Conservation (phyloP, 2,888 invertebrate genomes). For the Leucoma salicis region DNA sequence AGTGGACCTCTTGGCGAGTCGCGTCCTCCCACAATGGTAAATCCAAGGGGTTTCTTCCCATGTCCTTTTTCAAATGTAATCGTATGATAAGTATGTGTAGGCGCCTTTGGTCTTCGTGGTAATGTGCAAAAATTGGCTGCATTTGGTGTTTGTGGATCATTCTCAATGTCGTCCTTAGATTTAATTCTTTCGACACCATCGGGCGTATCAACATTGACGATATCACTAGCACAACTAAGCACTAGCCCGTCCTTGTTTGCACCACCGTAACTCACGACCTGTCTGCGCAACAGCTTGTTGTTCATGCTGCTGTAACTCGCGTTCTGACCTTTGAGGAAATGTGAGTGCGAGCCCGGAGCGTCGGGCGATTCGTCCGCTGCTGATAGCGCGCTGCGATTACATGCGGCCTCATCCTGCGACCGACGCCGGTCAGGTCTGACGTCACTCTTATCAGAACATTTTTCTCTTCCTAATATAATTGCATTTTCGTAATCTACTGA, state of each 20-base stretch:
- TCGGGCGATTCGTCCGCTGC: slow-evolving; percentile 66
- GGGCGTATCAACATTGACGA: slow-evolving; percentile 67
- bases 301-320: slow-evolving; percentile 83
- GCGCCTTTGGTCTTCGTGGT: slow-evolving; percentile 86
- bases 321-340: slow-evolving; percentile 84
- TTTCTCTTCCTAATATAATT: slow-evolving; percentile 77
- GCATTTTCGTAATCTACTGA: slow-evolving; percentile 87
- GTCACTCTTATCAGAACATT: slow-evolving; percentile 70
- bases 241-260: slow-evolving; percentile 67
- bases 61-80: slow-evolving; percentile 90
- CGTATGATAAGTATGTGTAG: slow-evolving; percentile 86
- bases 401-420: slow-evolving; percentile 76
- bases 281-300: slow-evolving; percentile 81
- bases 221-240: slow-evolving; percentile 67
- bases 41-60: slow-evolving; percentile 92
- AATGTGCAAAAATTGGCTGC: slow-evolving; percentile 87
- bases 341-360: slow-evolving; percentile 72
- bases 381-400: slow-evolving; percentile 77
- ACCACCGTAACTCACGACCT: slow-evolving; percentile 80
- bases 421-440: slow-evolving; percentile 87
- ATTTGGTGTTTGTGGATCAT: slow-evolving; percentile 66
- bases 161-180: slow-evolving; percentile 62
- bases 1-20: slow-evolving; percentile 92
- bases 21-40: slow-evolving; percentile 93
- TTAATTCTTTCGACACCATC: slow-evolving; percentile 58